Percentiles rank a stretch among this genome's conserved stretches.
These are phyloP conservation scores for Dipodomys spectabilis DNA, from an alignment of 2,113 vertebrate species.

Conservation along the genomic window DNA sequence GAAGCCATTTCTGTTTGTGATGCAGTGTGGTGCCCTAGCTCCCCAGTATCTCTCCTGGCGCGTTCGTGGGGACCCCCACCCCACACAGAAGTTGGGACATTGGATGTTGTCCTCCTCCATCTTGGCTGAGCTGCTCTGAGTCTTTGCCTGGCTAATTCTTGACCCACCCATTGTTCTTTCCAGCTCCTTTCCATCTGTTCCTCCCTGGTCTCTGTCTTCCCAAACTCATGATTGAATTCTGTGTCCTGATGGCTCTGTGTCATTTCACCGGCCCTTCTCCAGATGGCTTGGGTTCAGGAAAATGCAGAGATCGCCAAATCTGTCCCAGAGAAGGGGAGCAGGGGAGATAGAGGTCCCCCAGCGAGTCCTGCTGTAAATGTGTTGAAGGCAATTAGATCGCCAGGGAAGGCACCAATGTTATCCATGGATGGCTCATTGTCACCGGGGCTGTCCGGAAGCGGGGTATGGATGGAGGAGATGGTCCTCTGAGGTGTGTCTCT, in stretches of 20 bases:
- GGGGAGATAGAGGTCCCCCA: too few species aligned
- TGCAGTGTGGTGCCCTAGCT: conserved; percentile 65
- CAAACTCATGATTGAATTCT: not conserved
- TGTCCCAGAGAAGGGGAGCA: too few species aligned
- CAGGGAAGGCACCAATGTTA: too few species aligned
- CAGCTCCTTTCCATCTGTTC: not conserved
- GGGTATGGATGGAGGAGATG: too few species aligned
- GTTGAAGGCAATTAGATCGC: too few species aligned
- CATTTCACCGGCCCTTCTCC: not conserved
- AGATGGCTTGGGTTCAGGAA: too few species aligned
- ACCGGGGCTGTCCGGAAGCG: too few species aligned
- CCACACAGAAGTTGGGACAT: not conserved
- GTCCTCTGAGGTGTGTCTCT: too few species aligned
- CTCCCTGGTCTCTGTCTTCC: too few species aligned
- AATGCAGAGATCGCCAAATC: too few species aligned
- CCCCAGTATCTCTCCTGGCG: conserved; percentile 72
- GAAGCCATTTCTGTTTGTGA: conserved; percentile 81
- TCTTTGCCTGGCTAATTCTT: not conserved
- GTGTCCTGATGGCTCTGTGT: not conserved
- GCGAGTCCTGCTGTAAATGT: too few species aligned
- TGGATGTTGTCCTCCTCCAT: not conserved
- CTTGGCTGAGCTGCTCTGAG: not conserved
- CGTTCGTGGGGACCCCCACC: conserved; percentile 11
- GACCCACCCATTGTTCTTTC: not conserved
- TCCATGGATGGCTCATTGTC: too few species aligned